Conservation (phyloP, 2,797 vertebrate species). For the Ficedula albicollis region DNA sequence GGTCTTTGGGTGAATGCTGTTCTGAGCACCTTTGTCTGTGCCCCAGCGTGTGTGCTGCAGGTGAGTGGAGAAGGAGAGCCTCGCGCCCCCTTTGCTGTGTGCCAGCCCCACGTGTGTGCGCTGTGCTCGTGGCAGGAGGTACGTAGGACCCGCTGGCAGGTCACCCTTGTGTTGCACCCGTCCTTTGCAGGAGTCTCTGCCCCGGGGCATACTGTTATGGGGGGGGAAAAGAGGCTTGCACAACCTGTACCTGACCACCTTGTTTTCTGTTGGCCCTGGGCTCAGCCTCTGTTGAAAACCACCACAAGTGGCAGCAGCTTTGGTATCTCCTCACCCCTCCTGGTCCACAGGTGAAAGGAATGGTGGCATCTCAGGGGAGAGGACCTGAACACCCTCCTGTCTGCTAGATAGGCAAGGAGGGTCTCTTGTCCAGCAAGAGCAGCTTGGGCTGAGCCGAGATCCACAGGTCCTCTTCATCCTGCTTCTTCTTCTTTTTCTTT, state of each 20-base stretch:
- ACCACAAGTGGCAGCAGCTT: neutral
- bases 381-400: neutral
- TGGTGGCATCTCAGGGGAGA: neutral
- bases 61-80: neutral
- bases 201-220: fast-evolving
- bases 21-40: neutral
- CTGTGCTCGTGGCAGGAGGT: neutral
- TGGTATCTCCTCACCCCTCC: neutral
- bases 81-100: fast-evolving
- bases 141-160: fast-evolving
- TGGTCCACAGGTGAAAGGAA: neutral
- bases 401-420: slow-evolving; percentile 73
- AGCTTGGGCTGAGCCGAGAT: slow-evolving; percentile 90
- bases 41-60: fast-evolving
- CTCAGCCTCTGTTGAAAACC: neutral
- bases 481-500: slow-evolving; percentile 76
- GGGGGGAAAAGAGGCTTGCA: neutral
- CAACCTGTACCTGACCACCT: neutral
- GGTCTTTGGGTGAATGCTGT: fast-evolving
- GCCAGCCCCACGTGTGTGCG: fast-evolving
- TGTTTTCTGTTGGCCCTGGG: neutral
- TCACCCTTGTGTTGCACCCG: neutral
- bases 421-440: slow-evolving; percentile 84
- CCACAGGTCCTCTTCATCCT: slow-evolving; percentile 89
- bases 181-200: neutral